phyloP scores from a whole-genome alignment of 2,888 invertebrate genomes.

The Hirtodrosophila confusa region DNA sequence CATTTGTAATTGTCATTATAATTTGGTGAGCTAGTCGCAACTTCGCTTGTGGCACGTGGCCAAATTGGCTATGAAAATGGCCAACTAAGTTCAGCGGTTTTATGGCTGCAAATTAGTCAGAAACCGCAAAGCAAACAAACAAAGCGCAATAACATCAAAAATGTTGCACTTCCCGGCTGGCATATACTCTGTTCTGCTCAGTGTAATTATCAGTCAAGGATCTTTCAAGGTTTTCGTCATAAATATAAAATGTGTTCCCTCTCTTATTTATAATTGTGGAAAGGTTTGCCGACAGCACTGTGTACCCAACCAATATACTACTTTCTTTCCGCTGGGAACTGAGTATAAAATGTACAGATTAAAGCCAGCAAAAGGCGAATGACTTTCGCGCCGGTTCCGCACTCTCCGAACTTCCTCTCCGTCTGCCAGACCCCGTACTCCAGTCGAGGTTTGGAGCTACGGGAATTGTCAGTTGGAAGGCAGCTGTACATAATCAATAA shows the following conservation, averaged over 20 bases:
- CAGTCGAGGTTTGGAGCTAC: constrained; percentile 22
- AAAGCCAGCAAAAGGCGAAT: constrained; percentile 48
- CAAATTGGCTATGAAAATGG: constrained; percentile 42
- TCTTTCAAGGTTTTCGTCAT: too few species aligned
- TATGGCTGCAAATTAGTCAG: constrained; percentile 57
- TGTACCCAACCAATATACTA: too few species aligned
- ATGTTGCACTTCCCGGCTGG: too few species aligned
- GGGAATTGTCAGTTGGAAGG: constrained; percentile 50
- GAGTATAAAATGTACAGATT: constrained; percentile 32
- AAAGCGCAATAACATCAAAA: not conserved
- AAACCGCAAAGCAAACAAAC: constrained; percentile 28
- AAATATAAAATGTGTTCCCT: too few species aligned
- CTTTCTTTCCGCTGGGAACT: too few species aligned
- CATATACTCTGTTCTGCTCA: too few species aligned
- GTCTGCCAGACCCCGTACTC: not conserved
- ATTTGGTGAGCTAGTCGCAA: constrained; percentile 8
- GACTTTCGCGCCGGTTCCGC: constrained; percentile 48
- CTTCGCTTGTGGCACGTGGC: constrained; percentile 34
- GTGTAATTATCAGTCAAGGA: too few species aligned
- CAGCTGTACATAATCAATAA: constrained; percentile 69
- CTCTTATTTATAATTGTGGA: too few species aligned
- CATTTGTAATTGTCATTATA: constrained; percentile 51
- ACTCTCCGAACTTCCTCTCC: constrained; percentile 13
- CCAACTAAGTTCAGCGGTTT: constrained; percentile 40
- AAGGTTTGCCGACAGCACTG: too few species aligned